A percentile compares a stretch with the other conserved stretches of the same genome.
These are phyloP conservation scores for Ophion ventricosus DNA, from an alignment of 2,888 invertebrate genomes.

Conservation along the genomic window DNA sequence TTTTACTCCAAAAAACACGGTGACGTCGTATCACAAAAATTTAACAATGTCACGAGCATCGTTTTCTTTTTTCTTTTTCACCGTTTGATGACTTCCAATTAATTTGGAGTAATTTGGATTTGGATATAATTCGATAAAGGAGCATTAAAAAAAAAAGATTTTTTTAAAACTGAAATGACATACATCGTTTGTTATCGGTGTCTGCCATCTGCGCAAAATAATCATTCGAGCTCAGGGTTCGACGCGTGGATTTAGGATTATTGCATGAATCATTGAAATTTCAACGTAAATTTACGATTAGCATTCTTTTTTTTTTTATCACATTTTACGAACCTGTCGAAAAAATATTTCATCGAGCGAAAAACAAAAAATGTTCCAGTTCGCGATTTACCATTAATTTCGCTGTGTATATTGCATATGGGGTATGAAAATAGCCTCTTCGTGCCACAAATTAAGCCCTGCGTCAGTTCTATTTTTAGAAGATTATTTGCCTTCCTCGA, in stretches of 20 bases:
- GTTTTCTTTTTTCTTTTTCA: too few relatives aligned
- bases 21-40: too few relatives aligned
- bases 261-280: neutral
- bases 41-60: too few relatives aligned
- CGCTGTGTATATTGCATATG: conserved; percentile 11
- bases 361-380: neutral
- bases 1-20: neutral
- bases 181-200: neutral
- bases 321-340: neutral
- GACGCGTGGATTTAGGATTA: neutral
- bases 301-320: neutral
- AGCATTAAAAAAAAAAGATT: neutral
- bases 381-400: neutral
- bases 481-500: conserved; percentile 28
- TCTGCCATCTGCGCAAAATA: neutral
- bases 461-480: conserved; percentile 62
- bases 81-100: too few relatives aligned
- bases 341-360: neutral
- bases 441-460: conserved; percentile 38
- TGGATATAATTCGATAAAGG: too few relatives aligned
- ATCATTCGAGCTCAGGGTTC: neutral
- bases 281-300: neutral
- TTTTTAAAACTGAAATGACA: neutral
- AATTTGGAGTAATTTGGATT: too few relatives aligned
- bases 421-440: conserved; percentile 39